These are phyloP conservation scores for Capreolus pygargus DNA, from an alignment of 2,113 vertebrate genomes.

Conservation along the genomic window DNA sequence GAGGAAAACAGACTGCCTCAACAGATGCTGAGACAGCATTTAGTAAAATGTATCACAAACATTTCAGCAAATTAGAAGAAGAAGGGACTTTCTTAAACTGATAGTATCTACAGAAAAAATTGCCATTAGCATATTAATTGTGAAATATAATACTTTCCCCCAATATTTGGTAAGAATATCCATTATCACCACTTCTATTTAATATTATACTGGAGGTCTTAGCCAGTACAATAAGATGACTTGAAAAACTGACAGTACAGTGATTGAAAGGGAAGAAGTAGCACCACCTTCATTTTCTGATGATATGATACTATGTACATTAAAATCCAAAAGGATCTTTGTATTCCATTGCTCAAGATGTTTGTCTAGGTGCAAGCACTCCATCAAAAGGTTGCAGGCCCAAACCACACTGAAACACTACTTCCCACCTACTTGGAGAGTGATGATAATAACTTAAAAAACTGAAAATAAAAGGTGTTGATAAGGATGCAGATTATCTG, in stretches of 20 bases:
- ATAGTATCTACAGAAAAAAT: neutral
- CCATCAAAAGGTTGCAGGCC: neutral
- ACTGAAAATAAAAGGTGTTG: neutral
- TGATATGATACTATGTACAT: too few species aligned
- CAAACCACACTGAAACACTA: neutral
- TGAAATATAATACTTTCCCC: neutral
- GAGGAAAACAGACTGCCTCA: neutral
- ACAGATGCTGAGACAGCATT: neutral
- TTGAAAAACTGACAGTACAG: neutral
- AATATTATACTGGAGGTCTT: neutral
- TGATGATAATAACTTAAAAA: neutral
- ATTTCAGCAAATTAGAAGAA: neutral
- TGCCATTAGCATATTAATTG: neutral
- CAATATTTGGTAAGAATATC: neutral
- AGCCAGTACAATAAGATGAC: neutral
- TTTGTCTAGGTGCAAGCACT: neutral
- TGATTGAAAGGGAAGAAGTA: neutral
- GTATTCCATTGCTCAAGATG: neutral
- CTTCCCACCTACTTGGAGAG: neutral
- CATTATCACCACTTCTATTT: neutral
- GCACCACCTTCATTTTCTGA: neutral
- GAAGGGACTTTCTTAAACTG: neutral
- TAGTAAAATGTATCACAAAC: neutral
- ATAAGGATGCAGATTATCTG: neutral
- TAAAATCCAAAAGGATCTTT: neutral